Conservation (phyloP, 2,113 vertebrate species). For the Nothobranchius kuhntae region DNA sequence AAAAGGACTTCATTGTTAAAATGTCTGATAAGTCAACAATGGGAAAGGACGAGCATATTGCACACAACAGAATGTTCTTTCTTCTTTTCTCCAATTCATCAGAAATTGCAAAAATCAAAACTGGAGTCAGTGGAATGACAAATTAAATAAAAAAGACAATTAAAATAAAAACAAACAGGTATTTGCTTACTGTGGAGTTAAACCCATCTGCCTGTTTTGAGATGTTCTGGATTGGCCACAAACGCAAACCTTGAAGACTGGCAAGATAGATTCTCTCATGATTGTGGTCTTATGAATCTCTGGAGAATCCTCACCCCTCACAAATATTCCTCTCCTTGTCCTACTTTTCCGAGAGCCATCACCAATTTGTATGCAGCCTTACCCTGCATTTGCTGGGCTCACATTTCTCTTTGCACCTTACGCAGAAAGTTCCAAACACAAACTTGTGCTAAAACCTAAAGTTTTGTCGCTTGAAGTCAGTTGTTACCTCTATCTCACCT, state of each 20-base stretch:
- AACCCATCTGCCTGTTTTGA: not conserved
- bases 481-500: conserved; percentile 59
- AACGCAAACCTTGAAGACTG: not conserved
- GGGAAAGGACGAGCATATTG: too few species aligned
- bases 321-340: conserved; percentile 28
- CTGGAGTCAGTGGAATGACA: too few species aligned
- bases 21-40: too few species aligned
- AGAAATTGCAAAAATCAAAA: too few species aligned
- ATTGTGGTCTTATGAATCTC: not conserved
- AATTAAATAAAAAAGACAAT: too few species aligned
- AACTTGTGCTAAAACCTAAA: conserved; percentile 60
- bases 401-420: conserved; percentile 34
- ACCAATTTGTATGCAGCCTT: conserved; percentile 15
- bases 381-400: conserved; percentile 12
- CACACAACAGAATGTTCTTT: too few species aligned
- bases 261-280: not conserved
- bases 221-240: not conserved
- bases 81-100: too few species aligned
- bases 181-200: too few species aligned
- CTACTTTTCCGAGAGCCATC: conserved; percentile 36
- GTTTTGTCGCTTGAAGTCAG: conserved; percentile 63
- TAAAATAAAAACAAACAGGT: too few species aligned
- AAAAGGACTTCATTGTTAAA: too few species aligned
- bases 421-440: conserved; percentile 55
- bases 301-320: not conserved